Evolutionary conservation across 2,797 vertebrate genomes (phyloP), one percentile per base, ranked within the genome.

Genomic region (Zalophus californianus): DNA sequence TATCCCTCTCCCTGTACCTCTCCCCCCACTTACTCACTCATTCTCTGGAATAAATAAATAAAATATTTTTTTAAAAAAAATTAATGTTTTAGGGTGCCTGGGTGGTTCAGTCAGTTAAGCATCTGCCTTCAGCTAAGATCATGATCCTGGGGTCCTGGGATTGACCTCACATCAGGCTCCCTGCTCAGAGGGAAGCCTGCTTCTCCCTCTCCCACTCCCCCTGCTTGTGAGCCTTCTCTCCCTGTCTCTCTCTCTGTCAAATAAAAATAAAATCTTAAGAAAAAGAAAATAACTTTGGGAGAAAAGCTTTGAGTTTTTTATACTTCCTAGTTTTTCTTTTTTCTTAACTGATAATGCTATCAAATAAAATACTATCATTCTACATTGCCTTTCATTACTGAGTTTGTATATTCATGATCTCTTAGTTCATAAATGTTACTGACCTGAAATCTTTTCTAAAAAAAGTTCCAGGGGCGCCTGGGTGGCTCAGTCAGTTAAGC

Each of bases 231-330:
- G 38, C 38, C 38, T 64, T 64, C 32, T 64, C 62, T 64, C 13
- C 7, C 14, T 64, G 14, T 7, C 29, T 68, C 32, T 4, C 64
- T 66, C 15, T 66, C 64, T 64, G 23, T 60, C 58, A 60, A 60
- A 60, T 32, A 32, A 64, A 64, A 38, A 38, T 82, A 66, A 79
- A 79, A 78, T 54, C 79, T 88, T 84, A 56, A 52, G 58, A 75
- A 64, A 64, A 32, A 44, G 27, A 91, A 70, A 35, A 64, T 50
- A 79, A 18, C n/a, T 66, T 79, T 25, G 21, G 7, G 58, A 80
- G 44, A 88, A 93, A 94, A 97, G 10, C 82, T 92, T 11, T 66
- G 32, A 9, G 15, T 92, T 54, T 84, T 92, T 96, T 93, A 70
- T 78, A 52, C 13, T 44, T 82, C 8, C 7, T 73, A 20, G n/a